Evolutionary conservation across 1,140 invertebrate species (phyloP).

Genomic region (Rhizoglyphus robini): DNA sequence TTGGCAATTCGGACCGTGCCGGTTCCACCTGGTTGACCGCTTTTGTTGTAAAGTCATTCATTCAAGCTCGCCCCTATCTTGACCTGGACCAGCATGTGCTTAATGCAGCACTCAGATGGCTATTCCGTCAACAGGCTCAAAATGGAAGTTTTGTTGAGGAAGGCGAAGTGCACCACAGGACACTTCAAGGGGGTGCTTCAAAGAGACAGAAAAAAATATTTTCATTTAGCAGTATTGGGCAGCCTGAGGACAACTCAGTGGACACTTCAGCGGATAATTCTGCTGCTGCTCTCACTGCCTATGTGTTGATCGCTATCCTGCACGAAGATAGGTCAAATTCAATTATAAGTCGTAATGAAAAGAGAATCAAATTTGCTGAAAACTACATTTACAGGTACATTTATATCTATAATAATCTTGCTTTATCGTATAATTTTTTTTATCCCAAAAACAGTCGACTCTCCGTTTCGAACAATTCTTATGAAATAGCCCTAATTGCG

Average conservation of each 20-base stretch:
- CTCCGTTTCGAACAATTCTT: conserved; percentile 52
- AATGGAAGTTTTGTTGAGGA: conserved; percentile 79
- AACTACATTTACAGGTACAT: conserved; percentile 61
- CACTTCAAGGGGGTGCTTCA: conserved; percentile 44
- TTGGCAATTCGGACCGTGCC: too few relatives aligned
- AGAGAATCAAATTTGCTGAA: conserved; percentile 39
- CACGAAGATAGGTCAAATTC: conserved; percentile 42
- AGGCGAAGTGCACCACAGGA: conserved; percentile 55
- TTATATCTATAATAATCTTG: too few relatives aligned
- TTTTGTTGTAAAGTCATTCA: too few relatives aligned
- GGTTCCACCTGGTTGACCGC: too few relatives aligned
- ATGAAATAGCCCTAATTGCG: conserved; percentile 60
- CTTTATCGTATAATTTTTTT: too few relatives aligned
- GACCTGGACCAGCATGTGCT: conserved; percentile 62
- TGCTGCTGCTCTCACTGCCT: conserved; percentile 74
- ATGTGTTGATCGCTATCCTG: conserved; percentile 61
- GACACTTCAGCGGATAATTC: conserved; percentile 29
- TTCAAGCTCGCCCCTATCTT: too few relatives aligned
- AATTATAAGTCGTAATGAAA: conserved; percentile 46
- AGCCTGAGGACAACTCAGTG: not conserved
- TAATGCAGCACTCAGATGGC: conserved; percentile 57
- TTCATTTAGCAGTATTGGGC: too few relatives aligned
- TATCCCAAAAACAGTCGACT: too few relatives aligned
- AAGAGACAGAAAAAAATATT: not conserved
- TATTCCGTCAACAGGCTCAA: conserved; percentile 52